These are phyloP conservation scores for Hemicentrotus pulcherrimus DNA, from an alignment of 35 echinoderm and acorn worm genomes.

Conservation along the genomic window DNA sequence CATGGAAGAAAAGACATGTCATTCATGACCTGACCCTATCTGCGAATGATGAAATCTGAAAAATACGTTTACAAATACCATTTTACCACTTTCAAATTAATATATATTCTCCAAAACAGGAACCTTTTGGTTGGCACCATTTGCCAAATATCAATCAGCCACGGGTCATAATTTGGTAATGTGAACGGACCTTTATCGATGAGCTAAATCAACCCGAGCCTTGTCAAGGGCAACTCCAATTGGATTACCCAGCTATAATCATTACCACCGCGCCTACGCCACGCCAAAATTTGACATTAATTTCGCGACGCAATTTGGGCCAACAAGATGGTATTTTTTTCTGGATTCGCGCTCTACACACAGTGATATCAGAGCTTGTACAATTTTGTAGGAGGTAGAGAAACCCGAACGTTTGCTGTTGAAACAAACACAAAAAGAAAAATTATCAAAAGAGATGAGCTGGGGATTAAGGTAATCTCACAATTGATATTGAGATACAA, in stretches of 20 bases:
- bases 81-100: too few relatives aligned
- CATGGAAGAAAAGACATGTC: too few relatives aligned
- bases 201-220: neutral
- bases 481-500: too few relatives aligned
- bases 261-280: neutral
- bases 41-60: too few relatives aligned
- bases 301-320: neutral
- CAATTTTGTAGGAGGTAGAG: neutral
- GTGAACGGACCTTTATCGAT: neutral
- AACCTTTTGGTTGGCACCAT: too few relatives aligned
- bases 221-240: neutral
- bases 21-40: too few relatives aligned
- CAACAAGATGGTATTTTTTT: neutral
- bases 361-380: neutral
- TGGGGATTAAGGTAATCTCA: too few relatives aligned
- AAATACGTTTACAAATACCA: too few relatives aligned
- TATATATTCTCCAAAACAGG: too few relatives aligned
- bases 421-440: too few relatives aligned
- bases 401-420: neutral
- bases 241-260: slow-evolving; percentile 3
- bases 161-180: neutral
- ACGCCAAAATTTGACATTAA: neutral
- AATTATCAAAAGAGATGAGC: too few relatives aligned
- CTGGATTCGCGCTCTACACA: neutral
- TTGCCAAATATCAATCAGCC: neutral